phyloP scores from a whole-genome alignment of 2,113 vertebrate species.

The Ceyx melanurus region DNA sequence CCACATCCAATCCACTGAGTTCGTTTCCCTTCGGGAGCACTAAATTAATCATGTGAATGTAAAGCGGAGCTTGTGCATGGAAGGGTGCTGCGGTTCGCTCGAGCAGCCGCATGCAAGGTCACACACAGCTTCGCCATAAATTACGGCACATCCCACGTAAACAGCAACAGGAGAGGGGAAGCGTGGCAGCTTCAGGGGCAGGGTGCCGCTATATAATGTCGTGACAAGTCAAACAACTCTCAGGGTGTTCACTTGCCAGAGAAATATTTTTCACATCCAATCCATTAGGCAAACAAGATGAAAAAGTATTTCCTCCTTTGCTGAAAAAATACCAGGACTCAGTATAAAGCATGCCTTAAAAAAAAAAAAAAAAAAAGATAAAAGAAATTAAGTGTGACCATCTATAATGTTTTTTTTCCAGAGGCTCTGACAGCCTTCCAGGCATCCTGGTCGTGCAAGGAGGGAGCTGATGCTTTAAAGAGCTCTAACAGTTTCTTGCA shows the following conservation, averaged over 20 bases:
- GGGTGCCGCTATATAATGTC: conserved; percentile 28
- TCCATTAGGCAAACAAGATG: conserved; percentile 57
- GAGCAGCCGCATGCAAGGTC: conserved; percentile 60
- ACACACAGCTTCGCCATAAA: conserved; percentile 57
- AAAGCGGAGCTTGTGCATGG: conserved; percentile 35
- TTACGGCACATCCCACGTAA: not conserved
- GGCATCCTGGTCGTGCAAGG: not conserved
- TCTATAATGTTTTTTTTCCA: conserved; percentile 14
- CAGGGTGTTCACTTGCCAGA: conserved; percentile 55
- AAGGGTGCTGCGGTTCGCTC: not conserved
- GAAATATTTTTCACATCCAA: conserved; percentile 56
- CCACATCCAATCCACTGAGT: not conserved
- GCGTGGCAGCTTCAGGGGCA: not conserved
- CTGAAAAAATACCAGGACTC: conserved; percentile 16
- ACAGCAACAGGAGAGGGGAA: conserved; percentile 54
- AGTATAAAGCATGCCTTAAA: not conserved
- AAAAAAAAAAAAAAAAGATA: not conserved
- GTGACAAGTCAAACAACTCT: conserved; percentile 62
- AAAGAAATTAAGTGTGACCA: conserved; percentile 42
- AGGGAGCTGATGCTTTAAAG: not conserved
- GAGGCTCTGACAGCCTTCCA: conserved; percentile 17
- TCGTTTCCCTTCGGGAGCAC: conserved; percentile 44
- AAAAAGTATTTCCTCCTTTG: conserved; percentile 53
- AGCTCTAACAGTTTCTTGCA: not conserved
- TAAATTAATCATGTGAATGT: conserved; percentile 49